phyloP scores from a whole-genome alignment of 2,888 invertebrate genomes.

The Agrochola circellaris region DNA sequence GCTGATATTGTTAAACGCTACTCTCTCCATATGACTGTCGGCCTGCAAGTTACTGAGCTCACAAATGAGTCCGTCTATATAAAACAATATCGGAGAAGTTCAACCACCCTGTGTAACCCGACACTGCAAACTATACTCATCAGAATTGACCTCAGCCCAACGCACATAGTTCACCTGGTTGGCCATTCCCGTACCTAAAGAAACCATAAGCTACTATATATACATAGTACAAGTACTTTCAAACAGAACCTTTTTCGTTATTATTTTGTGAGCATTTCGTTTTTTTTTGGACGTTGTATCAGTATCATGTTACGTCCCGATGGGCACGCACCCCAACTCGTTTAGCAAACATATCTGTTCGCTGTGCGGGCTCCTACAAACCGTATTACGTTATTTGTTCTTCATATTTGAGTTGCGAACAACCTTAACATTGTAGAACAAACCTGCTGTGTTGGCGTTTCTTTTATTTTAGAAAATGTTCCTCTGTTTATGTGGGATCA shows the following conservation, averaged over 20 bases:
- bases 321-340: slow-evolving; percentile 27
- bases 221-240: background rate
- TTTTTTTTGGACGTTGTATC: background rate
- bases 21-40: no score
- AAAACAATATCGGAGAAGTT: slow-evolving; percentile 1
- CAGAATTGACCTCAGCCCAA: no score
- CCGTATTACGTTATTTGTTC: slow-evolving; percentile 69
- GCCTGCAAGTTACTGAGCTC: background rate
- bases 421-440: slow-evolving; percentile 65
- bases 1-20: background rate
- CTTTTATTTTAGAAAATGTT: slow-evolving; percentile 52
- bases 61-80: background rate
- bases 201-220: no score
- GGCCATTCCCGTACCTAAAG: no score
- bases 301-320: background rate
- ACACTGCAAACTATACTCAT: background rate
- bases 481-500: slow-evolving; percentile 29
- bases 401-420: slow-evolving; percentile 67
- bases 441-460: slow-evolving; percentile 53
- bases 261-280: background rate
- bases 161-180: no score
- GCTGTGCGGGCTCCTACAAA: slow-evolving; percentile 55
- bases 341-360: slow-evolving; percentile 61
- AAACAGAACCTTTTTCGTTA: background rate
- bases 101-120: background rate